Conservation (phyloP, 35 echinoderm and acorn worm species). For the Patiria miniata region DNA sequence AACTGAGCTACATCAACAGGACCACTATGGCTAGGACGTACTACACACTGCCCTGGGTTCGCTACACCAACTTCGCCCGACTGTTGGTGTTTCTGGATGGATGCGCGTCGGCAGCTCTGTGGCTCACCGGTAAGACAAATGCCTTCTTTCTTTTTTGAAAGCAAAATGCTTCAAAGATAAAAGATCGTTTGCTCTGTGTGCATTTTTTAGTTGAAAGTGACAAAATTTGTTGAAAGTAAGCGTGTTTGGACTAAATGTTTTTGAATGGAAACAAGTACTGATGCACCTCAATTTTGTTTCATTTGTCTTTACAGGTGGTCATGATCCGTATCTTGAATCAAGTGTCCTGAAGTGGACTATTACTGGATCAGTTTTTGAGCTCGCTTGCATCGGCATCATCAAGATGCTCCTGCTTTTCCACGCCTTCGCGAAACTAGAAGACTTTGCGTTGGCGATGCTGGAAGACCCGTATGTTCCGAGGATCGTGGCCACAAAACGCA, state of each 20-base stretch:
- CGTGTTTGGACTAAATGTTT: background rate
- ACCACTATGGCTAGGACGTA: slow-evolving; percentile 53
- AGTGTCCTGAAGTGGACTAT: slow-evolving; percentile 81
- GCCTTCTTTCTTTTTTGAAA: background rate
- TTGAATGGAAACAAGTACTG: background rate
- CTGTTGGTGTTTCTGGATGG: slow-evolving; percentile 76
- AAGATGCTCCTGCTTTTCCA: slow-evolving; percentile 80
- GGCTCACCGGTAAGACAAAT: slow-evolving; percentile 72
- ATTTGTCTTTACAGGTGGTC: slow-evolving; percentile 65
- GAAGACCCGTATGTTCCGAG: slow-evolving; percentile 66
- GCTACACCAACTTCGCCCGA: slow-evolving; percentile 65
- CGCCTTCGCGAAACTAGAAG: slow-evolving; percentile 88
- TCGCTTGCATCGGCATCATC: slow-evolving; percentile 76
- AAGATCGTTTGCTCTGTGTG: background rate
- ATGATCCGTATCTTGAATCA: slow-evolving; percentile 69
- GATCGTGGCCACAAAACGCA: slow-evolving; percentile 48
- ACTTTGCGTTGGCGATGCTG: slow-evolving; percentile 59
- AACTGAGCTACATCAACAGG: no score
- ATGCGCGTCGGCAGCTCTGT: slow-evolving; percentile 40
- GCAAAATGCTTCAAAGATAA: background rate
- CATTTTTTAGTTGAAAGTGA: background rate
- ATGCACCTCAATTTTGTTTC: background rate
- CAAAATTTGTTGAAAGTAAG: background rate
- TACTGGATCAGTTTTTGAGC: slow-evolving; percentile 77
- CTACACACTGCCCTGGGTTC: slow-evolving; percentile 57